Base-by-base conservation (phyloP, 2,797 vertebrate species). In the Gouania willdenowi region DNA sequence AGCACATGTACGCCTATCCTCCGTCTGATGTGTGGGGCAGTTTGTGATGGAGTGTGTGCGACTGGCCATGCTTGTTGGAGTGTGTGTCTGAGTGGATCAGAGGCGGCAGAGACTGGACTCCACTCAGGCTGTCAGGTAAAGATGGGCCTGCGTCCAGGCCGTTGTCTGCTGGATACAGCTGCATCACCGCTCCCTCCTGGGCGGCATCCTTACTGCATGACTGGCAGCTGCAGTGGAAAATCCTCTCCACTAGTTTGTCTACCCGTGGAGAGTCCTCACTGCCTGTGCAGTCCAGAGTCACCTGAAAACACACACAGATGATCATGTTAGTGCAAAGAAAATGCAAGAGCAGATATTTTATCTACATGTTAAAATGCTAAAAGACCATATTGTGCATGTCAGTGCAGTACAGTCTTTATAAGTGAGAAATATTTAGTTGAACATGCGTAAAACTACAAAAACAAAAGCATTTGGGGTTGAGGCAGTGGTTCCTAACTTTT, bases 171-270 rank as follows among this genome's bases (percentile, higher is more conserved):
- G 87, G 88, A 48, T 94, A 95, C 31, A 94, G 88, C 7, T 92
- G 93, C 89, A 97, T 89, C 52, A 94, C 82, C 13, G 89, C 87
- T 58, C 91, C 92, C 75, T 96, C 94, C 26, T 93, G 93, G 68
- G 70, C 81, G 0, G 87, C 87, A 35, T 97, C 94, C 71, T 94
- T 94, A 67, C 91, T 92, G 0, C 96, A 98, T 0, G 95, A 94
- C 89, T 98, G 96, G 82, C 96, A 98, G 86, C 95, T 98, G 40
- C 96, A 98, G 45, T 91, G 92, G 28, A 97, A 75, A 30, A 98
- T 98, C 83, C 93, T 92, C 82, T 98, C 96, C 76, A 98, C 96
- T 75, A 98, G 76, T 44, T 98, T 98, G 62, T 98, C 94, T 59
- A 98, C 94, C 1, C 84, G 85, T 21, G 94, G 93, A 32, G 93